Conservation (phyloP, 1,140 invertebrate genomes). For the Doryteuthis pealeii region DNA sequence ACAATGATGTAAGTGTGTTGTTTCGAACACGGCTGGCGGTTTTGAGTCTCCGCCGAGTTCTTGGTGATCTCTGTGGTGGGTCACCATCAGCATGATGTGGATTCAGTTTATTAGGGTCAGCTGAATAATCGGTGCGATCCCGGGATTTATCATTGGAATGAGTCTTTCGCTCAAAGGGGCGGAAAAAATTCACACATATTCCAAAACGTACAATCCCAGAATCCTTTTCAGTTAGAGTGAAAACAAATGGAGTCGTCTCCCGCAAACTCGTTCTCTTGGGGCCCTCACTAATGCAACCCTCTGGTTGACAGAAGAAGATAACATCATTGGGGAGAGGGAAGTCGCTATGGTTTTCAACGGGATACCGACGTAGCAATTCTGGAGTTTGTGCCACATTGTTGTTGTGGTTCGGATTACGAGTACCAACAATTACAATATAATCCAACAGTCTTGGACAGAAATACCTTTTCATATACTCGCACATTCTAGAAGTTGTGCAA, state of each 20-base stretch:
- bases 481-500: constrained; percentile 20
- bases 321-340: constrained; percentile 96
- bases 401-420: constrained; percentile 67
- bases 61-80: constrained; percentile 43
- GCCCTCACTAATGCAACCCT: constrained; percentile 90
- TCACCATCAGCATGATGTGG: not conserved
- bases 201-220: constrained; percentile 80
- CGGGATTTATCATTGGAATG: constrained; percentile 61
- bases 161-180: constrained; percentile 71
- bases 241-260: constrained; percentile 95
- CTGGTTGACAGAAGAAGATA: constrained; percentile 99
- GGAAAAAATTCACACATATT: constrained; percentile 98
- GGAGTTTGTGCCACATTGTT: constrained; percentile 59
- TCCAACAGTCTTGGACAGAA: constrained; percentile 74
- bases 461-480: constrained; percentile 57
- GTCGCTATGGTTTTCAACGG: constrained; percentile 92
- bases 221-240: constrained; percentile 98
- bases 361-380: constrained; percentile 76
- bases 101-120: not conserved
- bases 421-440: constrained; percentile 95
- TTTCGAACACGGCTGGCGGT: constrained; percentile 50
- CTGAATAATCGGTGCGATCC: not conserved
- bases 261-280: constrained; percentile 71
- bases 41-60: constrained; percentile 47
- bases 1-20: constrained; percentile 91